Evolutionary conservation across 2,797 vertebrate genomes (phyloP), one percentile per base, ranked within the genome.

Genomic region (Galago senegalensis): DNA sequence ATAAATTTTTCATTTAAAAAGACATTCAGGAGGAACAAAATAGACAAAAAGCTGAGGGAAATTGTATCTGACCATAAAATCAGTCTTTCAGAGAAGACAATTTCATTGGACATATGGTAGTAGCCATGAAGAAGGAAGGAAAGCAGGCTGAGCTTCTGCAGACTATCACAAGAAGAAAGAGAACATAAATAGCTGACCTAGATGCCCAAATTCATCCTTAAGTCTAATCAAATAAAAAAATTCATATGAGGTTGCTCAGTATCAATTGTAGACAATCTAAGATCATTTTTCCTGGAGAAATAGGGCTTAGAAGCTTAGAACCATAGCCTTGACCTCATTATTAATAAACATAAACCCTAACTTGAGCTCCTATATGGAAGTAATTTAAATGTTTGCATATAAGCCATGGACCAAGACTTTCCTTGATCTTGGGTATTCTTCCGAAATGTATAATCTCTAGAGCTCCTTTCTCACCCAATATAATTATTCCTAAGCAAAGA

Each of bases 301-400:
- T 58, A 56, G 1, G n/a, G 4, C 3, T 58, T 94, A 75, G 61
- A 94, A 53, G 3, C 5, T 58, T 94, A 75, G 61, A 94, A 53
- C 29, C 53, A 76, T 18, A 70, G 21, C 4, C 56, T 81, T 84
- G 27, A 75, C 16, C 43, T 93, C n/a, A 53, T 53, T 94, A 84
- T 65, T 34, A 88, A 81, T 40, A 77, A 76, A 94, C 16, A 34
- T 85, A 94, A 93, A 21, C 72, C 84, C 77, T 61, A 88, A 86
- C 29, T n/a, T 80, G 34, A 91, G 34, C 10, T 61, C 7, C n/a
- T 20, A 81, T 25, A 27, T 77, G 61, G 5, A 83, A 90, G 34
- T 31, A 82, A 2, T 67, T 60, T 46, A 73, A 87, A 89, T 67
- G n/a, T 79, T 93, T 93, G 23, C 79, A 93, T 61, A 73, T 77